Base-by-base conservation (phyloP, 2,797 vertebrate genomes). In the Rhodeus uyekii region DNA sequence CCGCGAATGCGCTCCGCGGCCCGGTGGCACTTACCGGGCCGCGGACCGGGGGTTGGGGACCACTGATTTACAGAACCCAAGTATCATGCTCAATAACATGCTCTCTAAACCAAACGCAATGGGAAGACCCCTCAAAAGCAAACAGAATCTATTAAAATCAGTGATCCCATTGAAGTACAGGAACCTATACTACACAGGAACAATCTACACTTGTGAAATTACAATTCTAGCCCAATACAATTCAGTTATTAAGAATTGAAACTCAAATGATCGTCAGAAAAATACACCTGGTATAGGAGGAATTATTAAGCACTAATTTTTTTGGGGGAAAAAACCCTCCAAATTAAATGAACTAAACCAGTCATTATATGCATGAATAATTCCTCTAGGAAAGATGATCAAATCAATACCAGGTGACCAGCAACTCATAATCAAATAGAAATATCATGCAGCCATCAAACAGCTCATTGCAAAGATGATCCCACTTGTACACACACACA, bases 381-480 rank as follows among this genome's bases (percentile, higher is more conserved):
- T 74, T 84, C 12, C 50, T 77, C 24, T 32, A 36, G 65, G 77
- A 73, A 63, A 58, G n/a, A 72, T 76, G 61, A 78, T 53, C 58
- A 82, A 12, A 27, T 68, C 77, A 78, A 78, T 75, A 76, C 27
- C 27, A 34, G 34, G 46, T 78, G 39, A 74, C 73, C 36, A 67
- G 46, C 27, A 6, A 76, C 39, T 27, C 74, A 71, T 63, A 42
- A 77, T 36, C 36, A 34, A 76, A 55, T 53, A 71, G 50, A 64
- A 72, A 50, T 60, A 61, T 44, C 8, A 76, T 64, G 36, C 3
- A 1, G 6, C 10, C 55, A 38, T 53, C 39, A 60, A 53, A 36
- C 42, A 79, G 80, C 48, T 36, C 46, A 81, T 68, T 74, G 48
- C 60, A 77, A 65, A 73, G 55, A 74, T 48, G 48, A 73, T 42